Conservation (phyloP, 1,140 invertebrate genomes). For the Panulirus ornatus region DNA sequence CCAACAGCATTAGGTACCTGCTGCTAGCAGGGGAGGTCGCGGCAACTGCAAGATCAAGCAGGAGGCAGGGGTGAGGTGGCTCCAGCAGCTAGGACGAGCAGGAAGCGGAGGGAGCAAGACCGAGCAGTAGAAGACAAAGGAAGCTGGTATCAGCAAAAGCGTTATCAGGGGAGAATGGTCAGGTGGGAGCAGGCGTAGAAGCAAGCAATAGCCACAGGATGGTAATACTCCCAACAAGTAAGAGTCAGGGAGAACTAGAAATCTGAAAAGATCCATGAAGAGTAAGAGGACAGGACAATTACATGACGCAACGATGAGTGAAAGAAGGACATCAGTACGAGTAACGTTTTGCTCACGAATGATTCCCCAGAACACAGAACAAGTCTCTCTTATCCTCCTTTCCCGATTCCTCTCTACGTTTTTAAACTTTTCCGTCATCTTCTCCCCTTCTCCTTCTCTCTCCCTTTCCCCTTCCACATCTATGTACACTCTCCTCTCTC, state of each 20-base stretch:
- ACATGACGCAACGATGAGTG: too few species aligned
- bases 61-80: not conserved
- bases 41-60: not conserved
- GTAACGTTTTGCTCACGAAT: too few species aligned
- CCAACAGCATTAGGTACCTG: too few species aligned
- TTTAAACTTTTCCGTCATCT: not conserved
- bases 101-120: not conserved
- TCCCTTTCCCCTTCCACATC: not conserved
- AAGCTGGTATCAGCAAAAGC: not conserved
- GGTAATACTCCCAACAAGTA: too few species aligned
- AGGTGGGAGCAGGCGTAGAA: not conserved
- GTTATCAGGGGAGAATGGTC: not conserved
- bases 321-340: too few species aligned
- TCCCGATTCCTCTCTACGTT: slow-evolving; percentile 10
- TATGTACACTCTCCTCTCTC: not conserved
- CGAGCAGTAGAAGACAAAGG: not conserved
- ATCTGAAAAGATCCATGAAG: too few species aligned
- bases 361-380: too few species aligned
- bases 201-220: not conserved
- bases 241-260: not conserved
- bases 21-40: too few species aligned
- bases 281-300: too few species aligned
- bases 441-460: not conserved
- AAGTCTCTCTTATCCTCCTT: too few species aligned
- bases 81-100: not conserved